A percentile compares a stretch with the other conserved stretches of the same genome.
Evolutionary conservation across 2,797 vertebrate genomes (phyloP).

Genomic region (Spheniscus humboldti): DNA sequence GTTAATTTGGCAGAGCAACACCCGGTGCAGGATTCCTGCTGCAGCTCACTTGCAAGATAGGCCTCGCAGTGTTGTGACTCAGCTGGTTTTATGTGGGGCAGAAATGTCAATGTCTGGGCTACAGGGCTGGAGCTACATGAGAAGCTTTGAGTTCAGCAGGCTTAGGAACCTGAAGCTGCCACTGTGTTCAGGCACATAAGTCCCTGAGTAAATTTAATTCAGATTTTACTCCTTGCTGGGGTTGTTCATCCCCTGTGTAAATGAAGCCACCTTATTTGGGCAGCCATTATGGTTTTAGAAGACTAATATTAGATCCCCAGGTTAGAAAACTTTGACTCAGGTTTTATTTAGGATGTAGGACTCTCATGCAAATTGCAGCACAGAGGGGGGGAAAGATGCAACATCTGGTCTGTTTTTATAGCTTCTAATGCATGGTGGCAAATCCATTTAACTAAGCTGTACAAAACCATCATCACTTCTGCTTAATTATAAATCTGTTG

Average conservation of each 20-base stretch:
- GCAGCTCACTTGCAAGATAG: background rate
- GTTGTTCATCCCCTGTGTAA: background rate
- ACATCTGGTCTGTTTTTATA: conserved; percentile 41
- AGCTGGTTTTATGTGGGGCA: background rate
- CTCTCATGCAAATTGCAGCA: background rate
- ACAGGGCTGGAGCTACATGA: background rate
- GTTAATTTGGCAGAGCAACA: background rate
- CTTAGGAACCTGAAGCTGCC: background rate
- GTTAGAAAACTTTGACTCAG: background rate
- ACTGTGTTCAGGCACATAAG: rapidly evolving
- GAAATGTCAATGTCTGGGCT: background rate
- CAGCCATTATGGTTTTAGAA: background rate
- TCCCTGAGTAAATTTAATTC: background rate
- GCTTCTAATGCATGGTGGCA: conserved; percentile 13
- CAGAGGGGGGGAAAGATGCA: rapidly evolving
- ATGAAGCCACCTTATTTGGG: background rate
- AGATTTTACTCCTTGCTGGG: background rate
- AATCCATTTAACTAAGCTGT: conserved; percentile 47
- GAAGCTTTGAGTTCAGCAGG: background rate
- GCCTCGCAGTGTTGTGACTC: background rate
- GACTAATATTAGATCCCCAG: background rate
- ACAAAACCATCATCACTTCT: conserved; percentile 34
- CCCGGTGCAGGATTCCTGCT: background rate
- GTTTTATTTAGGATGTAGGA: background rate
- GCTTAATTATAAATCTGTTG: conserved; percentile 60